These are phyloP conservation scores for Falco naumanni DNA, from an alignment of 2,797 vertebrate genomes.

Conservation along the genomic window DNA sequence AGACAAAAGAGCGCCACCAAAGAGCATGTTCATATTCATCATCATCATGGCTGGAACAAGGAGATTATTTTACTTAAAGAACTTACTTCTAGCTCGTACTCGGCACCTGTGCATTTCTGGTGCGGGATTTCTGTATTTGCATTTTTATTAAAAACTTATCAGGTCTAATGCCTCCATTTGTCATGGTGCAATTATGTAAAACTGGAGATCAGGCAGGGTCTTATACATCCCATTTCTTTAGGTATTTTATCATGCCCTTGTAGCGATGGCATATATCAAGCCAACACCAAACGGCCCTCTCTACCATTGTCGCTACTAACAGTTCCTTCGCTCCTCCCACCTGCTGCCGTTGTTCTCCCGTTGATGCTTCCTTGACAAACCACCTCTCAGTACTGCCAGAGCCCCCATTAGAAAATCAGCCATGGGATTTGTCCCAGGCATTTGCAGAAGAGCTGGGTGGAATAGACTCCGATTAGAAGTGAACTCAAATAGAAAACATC, in stretches of 20 bases:
- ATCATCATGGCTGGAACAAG: background rate
- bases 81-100: background rate
- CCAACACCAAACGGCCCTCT: background rate
- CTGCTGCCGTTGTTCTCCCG: background rate
- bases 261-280: background rate
- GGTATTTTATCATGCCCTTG: background rate
- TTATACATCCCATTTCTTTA: background rate
- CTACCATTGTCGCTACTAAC: background rate
- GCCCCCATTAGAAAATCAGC: background rate
- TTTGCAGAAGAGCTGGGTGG: background rate
- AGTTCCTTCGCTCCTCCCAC: background rate
- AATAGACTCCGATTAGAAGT: background rate
- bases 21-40: background rate
- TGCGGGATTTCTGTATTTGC: slow-evolving; percentile 57
- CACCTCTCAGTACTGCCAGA: background rate
- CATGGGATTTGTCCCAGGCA: background rate
- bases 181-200: slow-evolving; percentile 52
- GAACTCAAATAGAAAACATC: background rate
- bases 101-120: background rate
- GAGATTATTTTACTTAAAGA: slow-evolving; percentile 31
- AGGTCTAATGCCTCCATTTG: slow-evolving; percentile 61
- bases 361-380: background rate
- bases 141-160: slow-evolving; percentile 76
- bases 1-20: background rate
- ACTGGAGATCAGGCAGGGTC: slow-evolving; percentile 34